Base-by-base conservation (phyloP, 35 echinoderm and acorn worm species). In the Ptychodera flava region DNA sequence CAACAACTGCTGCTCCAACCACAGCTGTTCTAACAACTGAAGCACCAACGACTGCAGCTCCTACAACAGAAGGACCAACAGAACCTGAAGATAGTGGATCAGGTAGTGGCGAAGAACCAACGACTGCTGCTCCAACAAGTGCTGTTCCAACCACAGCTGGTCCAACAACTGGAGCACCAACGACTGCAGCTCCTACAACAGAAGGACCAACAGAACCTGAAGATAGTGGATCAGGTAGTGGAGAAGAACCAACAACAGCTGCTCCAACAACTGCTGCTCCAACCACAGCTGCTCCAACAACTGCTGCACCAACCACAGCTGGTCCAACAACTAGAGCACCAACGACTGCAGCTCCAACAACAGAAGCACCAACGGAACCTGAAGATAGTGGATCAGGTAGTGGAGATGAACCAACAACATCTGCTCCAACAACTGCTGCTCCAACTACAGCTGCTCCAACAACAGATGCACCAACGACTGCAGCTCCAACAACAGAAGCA, bases 241-340 rank as follows among this genome's bases (percentile, higher is more conserved):
- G 31, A 80, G 78, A 80, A 14, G 78, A 6, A 80, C 78, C 78
- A 80, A 80, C 78, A 6, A 80, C 78, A 2, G 78, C 31, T 15
- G 78, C 78, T 15, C 78, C 78, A 80, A 80, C 78, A 28, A 80
- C 78, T 28, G 78, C 1, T 15, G 28, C 12, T 12, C 78, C 78
- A 80, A 80, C 78, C 78, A 80, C 78, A 2, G 78, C 2, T 2
- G 28, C 78, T 29, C 78, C 78, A 80, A 80, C 78, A 15, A 80
- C 78, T 29, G 78, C 78, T 29, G 78, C 31, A 80, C 78, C 78
- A 80, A 80, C 78, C n/a, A 80, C 78, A 2, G 78, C 31, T 29
- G 78, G 12, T 14, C 78, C 78, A 80, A 80, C 78, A 28, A 80
- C 78, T 6, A 29, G 12, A 32, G 31, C 78, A 6, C 78, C 78